A percentile compares a stretch with the other conserved stretches of the same genome.
These are phyloP conservation scores for Himalopsyche kuldschensis DNA, from an alignment of 2,888 invertebrate genomes.

Conservation along the genomic window DNA sequence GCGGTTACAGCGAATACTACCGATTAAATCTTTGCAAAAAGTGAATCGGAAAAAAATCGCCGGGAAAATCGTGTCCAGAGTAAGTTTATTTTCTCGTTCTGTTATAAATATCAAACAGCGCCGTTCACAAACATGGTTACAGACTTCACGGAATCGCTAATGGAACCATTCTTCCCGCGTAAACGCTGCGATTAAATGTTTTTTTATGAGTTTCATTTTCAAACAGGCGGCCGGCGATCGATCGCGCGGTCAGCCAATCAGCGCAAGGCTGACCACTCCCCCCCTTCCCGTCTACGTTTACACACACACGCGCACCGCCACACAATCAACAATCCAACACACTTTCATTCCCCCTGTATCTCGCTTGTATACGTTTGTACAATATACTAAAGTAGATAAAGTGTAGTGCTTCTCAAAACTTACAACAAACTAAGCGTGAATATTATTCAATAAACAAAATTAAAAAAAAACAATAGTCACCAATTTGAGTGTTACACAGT, in stretches of 20 bases:
- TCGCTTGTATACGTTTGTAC: neutral
- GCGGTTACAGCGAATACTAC: neutral
- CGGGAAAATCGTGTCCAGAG: neutral
- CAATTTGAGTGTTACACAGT: no score
- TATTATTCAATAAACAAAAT: no score
- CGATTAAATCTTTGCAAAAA: neutral
- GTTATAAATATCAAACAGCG: neutral
- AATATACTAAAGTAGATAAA: neutral
- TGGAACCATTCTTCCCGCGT: constrained; percentile 34
- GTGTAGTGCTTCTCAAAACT: neutral
- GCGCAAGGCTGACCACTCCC: constrained; percentile 39
- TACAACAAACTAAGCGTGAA: no score
- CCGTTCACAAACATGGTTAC: constrained; percentile 1
- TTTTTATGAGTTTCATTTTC: constrained; percentile 35
- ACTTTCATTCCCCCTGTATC: neutral
- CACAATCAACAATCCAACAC: neutral
- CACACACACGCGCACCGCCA: constrained; percentile 24
- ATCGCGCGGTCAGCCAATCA: constrained; percentile 42
- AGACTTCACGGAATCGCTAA: constrained; percentile 24
- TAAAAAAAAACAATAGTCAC: no score
- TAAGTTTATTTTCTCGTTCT: neutral
- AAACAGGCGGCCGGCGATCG: constrained; percentile 44
- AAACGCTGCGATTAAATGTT: constrained; percentile 30
- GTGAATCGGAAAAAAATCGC: neutral
- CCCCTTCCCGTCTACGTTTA: constrained; percentile 26